Percentiles rank a stretch among this genome's conserved stretches.
phyloP scores from a whole-genome alignment of 1,140 invertebrate species.

The Uloborus diversus region DNA sequence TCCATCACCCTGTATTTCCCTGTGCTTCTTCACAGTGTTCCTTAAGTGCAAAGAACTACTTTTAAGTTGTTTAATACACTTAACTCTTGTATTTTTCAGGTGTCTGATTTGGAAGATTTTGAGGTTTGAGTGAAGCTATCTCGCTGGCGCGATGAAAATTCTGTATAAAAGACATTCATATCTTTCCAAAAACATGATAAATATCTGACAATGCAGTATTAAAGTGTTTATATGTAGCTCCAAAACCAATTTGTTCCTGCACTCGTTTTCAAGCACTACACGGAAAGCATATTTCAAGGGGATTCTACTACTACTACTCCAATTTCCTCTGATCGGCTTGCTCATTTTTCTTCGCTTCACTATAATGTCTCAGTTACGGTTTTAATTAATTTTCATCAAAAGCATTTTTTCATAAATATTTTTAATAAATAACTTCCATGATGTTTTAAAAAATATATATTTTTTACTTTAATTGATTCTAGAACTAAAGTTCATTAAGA shows the following conservation, averaged over 20 bases:
- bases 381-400: neutral
- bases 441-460: neutral
- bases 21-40: no score
- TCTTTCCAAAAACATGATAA: slow-evolving; percentile 32
- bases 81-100: neutral
- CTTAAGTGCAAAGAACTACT: no score
- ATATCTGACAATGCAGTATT: slow-evolving; percentile 50
- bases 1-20: no score
- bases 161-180: slow-evolving; percentile 45
- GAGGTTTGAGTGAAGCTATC: slow-evolving; percentile 7
- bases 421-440: neutral
- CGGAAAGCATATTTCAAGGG: slow-evolving; percentile 36
- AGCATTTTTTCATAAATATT: neutral
- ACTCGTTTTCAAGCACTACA: slow-evolving; percentile 42
- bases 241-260: slow-evolving; percentile 18
- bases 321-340: neutral
- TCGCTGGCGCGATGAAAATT: neutral
- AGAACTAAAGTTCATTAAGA: no score
- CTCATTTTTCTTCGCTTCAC: neutral
- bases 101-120: slow-evolving; percentile 25
- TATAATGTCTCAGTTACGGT: neutral
- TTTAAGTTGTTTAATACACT: no score
- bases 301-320: no score
- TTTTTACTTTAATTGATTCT: neutral
- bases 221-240: slow-evolving; percentile 43